These are phyloP conservation scores for Drosophila pseudotakahashii DNA, from an alignment of 2,888 invertebrate genomes.

Conservation along the genomic window DNA sequence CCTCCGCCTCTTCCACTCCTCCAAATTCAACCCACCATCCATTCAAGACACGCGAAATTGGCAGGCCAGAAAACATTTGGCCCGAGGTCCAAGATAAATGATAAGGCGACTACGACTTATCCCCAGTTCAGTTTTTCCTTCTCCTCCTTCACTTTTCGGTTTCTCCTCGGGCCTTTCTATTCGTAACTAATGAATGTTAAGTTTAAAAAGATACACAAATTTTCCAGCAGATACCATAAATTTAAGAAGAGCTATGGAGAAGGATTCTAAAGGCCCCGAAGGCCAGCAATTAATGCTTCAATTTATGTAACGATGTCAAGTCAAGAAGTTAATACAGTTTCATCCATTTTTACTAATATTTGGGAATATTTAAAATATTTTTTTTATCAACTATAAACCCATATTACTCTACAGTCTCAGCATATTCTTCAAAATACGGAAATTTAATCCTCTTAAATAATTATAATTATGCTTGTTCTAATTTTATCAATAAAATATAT, in stretches of 20 bases:
- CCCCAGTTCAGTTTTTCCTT: constrained; percentile 19
- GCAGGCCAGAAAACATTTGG: constrained; percentile 54
- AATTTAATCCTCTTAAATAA: too few species aligned
- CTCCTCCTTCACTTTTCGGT: constrained; percentile 15
- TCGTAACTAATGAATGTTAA: constrained; percentile 67
- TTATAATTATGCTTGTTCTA: too few species aligned
- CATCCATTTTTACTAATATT: not conserved
- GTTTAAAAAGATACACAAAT: constrained; percentile 47
- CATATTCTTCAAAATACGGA: too few species aligned
- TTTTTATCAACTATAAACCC: too few species aligned
- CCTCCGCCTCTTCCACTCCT: not conserved
- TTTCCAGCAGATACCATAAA: constrained; percentile 63
- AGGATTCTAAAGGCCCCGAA: not conserved
- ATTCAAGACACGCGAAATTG: constrained; percentile 43
- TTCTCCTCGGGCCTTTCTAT: constrained; percentile 22
- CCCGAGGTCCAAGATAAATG: constrained; percentile 68
- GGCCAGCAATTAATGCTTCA: constrained; percentile 1
- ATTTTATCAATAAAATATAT: too few species aligned
- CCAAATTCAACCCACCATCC: constrained; percentile 9
- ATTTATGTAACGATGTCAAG: not conserved
- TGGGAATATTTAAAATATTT: not conserved
- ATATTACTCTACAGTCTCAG: too few species aligned
- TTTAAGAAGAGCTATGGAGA: constrained; percentile 44
- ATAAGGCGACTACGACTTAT: constrained; percentile 64
- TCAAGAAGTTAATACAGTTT: not conserved